Percentiles rank a stretch among this genome's conserved stretches.
phyloP scores from a whole-genome alignment of 2,888 invertebrate species.

The Catonia carolina region DNA sequence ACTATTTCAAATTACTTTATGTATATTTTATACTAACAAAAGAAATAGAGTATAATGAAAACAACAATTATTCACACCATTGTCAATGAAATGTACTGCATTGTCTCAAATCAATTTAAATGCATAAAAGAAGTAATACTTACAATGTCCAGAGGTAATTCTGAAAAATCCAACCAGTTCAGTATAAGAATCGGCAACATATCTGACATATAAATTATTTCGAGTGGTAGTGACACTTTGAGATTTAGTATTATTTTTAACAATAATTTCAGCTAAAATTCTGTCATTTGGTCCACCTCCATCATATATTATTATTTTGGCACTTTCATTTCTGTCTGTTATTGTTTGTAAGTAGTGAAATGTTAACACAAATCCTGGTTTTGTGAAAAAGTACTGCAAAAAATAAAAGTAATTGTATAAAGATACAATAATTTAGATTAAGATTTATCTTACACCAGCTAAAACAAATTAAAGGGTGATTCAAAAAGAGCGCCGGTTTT shows the following conservation, averaged over 20 bases:
- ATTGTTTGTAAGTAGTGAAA: constrained; percentile 76
- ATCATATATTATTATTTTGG: constrained; percentile 69
- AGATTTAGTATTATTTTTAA: constrained; percentile 79
- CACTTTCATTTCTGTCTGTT: constrained; percentile 68
- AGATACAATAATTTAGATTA: too few species aligned
- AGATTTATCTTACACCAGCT: too few species aligned
- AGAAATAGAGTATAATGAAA: too few species aligned
- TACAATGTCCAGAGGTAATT: constrained; percentile 66
- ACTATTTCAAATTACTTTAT: too few species aligned
- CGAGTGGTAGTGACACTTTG: constrained; percentile 79
- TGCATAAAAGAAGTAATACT: constrained; percentile 37
- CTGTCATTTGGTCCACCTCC: constrained; percentile 63
- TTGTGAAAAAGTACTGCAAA: constrained; percentile 61
- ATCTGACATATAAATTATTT: constrained; percentile 72
- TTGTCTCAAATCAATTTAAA: too few species aligned
- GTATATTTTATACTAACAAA: too few species aligned
- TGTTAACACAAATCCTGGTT: constrained; percentile 72
- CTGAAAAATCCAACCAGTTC: constrained; percentile 71
- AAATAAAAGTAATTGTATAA: too few species aligned
- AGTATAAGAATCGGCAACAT: constrained; percentile 63
- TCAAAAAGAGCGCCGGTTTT: too few species aligned
- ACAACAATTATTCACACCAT: too few species aligned
- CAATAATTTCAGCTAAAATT: constrained; percentile 60
- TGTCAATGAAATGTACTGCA: too few species aligned
- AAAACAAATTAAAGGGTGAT: too few species aligned